A percentile compares a stretch with the other conserved stretches of the same genome.
Conservation (phyloP, 1,140 invertebrate genomes). For the Drosophila simulans region DNA sequence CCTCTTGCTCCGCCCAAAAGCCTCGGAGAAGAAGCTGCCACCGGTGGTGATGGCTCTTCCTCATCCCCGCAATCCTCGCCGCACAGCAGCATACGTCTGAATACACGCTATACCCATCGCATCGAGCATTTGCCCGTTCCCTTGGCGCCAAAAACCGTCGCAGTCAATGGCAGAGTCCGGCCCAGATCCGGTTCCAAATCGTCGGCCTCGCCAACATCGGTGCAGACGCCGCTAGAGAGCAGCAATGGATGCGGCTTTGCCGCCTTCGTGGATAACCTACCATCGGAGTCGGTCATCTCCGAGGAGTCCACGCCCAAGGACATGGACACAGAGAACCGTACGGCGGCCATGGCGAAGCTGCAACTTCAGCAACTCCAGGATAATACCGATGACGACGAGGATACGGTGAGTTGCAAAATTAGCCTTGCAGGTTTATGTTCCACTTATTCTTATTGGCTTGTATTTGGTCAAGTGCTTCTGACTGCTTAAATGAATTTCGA, state of each 20-base stretch:
- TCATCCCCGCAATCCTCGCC: slow-evolving; percentile 60
- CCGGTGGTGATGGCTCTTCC: slow-evolving; percentile 20
- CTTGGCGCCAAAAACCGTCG: slow-evolving; percentile 11
- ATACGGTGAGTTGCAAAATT: slow-evolving; percentile 69
- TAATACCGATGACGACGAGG: slow-evolving; percentile 78
- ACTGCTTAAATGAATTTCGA: not conserved
- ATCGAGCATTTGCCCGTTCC: slow-evolving; percentile 59
- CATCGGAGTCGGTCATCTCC: slow-evolving; percentile 78
- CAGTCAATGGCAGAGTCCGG: slow-evolving; percentile 9
- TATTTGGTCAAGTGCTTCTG: not conserved
- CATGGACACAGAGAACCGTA: slow-evolving; percentile 49
- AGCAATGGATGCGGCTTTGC: slow-evolving; percentile 45
- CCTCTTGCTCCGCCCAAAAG: not conserved
- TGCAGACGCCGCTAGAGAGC: slow-evolving; percentile 8
- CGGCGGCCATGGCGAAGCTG: slow-evolving; percentile 39
- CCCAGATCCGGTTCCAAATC: slow-evolving; percentile 26
- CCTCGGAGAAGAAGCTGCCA: not conserved
- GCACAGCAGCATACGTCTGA: slow-evolving; percentile 73
- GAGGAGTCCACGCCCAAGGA: slow-evolving; percentile 81
- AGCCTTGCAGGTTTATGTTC: not conserved
- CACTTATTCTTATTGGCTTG: not conserved
- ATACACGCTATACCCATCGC: slow-evolving; percentile 71
- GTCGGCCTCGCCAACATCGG: slow-evolving; percentile 16
- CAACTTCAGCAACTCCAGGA: slow-evolving; percentile 53
- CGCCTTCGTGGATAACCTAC: slow-evolving; percentile 75